Base-by-base conservation (phyloP, 2,113 vertebrate genomes). In the Tragelaphus imberbis region DNA sequence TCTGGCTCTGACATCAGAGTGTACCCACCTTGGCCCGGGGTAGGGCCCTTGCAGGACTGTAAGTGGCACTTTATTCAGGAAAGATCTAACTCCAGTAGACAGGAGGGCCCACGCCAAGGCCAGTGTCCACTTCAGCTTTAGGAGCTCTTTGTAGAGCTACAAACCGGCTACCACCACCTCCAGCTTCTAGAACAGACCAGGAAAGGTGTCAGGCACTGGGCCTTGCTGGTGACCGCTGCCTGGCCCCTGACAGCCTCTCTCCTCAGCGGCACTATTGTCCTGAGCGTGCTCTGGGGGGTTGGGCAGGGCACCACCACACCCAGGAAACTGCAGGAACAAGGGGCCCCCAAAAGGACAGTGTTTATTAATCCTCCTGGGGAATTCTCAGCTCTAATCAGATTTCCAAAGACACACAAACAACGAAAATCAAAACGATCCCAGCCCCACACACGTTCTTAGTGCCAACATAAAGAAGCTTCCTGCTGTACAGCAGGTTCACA, bases 401-500 rank as follows among this genome's bases (percentile, higher is more conserved):
- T 25, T 28, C 51, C 49, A 56, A 17, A 40, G 75, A 55, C 27
- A 53, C 15, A 51, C 40, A 44, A 7, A 33, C 12, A 61, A 1
- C 5, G 19, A 40, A 36, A 53, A 3, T 23, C n/a, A 6, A 4
- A 19, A 23, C 7, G 2, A 8, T 2, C 25, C 13, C 5, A 12
- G n/a, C 19, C 19, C 17, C n/a, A 0, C 19, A 5, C 68, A 13
- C 68, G 6, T 75, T 75, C 75, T 11, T 1, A 10, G 81, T 3
- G n/a, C 1, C 3, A 3, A 4, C 1, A 6, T 13, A 1, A 21
- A 25, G 17, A 23, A 14, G 16, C 21, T n/a, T n/a, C 2, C 3
- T 11, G 5, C 3, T 5, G 1, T 0, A 3, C 0, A 0, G 6
- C 0, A 0, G 0, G 1, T 25, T 4, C 0, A 1, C 0, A 3